These are phyloP conservation scores for Chrysomela aeneicollis DNA, from an alignment of 2,888 invertebrate genomes.

Conservation along the genomic window DNA sequence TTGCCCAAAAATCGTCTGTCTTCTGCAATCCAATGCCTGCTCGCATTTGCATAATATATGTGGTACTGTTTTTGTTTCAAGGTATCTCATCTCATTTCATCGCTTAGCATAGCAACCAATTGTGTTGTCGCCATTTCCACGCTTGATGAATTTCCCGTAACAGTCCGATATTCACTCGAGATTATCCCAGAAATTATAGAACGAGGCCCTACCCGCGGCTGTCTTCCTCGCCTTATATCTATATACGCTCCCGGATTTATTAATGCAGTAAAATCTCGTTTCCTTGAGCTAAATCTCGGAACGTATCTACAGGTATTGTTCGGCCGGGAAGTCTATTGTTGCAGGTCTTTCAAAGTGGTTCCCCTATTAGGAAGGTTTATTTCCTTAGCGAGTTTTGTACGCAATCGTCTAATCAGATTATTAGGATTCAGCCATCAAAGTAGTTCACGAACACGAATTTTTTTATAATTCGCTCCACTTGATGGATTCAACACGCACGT, in stretches of 20 bases:
- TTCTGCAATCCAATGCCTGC: no score
- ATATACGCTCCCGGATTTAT: slow-evolving; percentile 25
- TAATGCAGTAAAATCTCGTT: slow-evolving; percentile 25
- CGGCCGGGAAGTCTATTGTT: slow-evolving; percentile 24
- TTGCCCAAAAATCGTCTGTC: no score
- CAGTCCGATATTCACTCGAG: slow-evolving; percentile 51
- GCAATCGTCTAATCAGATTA: not conserved
- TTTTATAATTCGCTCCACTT: not conserved
- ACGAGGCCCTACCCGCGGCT: slow-evolving; percentile 25
- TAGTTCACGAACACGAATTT: not conserved
- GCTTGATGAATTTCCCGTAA: slow-evolving; percentile 52
- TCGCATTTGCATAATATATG: no score
- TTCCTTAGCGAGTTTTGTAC: not conserved
- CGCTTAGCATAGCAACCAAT: slow-evolving; percentile 47
- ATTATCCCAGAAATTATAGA: slow-evolving; percentile 47
- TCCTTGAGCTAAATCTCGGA: slow-evolving; percentile 24
- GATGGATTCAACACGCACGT: no score
- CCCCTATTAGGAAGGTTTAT: slow-evolving; percentile 11
- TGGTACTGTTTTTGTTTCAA: no score
- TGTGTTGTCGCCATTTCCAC: slow-evolving; percentile 52
- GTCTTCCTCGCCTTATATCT: slow-evolving; percentile 12
- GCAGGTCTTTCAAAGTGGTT: slow-evolving; percentile 23
- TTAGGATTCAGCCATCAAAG: not conserved
- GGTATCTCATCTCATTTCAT: no score
- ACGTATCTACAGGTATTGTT: slow-evolving; percentile 40